Evolutionary conservation across 2,888 invertebrate genomes (phyloP).

Genomic region (Rotaria sp.): DNA sequence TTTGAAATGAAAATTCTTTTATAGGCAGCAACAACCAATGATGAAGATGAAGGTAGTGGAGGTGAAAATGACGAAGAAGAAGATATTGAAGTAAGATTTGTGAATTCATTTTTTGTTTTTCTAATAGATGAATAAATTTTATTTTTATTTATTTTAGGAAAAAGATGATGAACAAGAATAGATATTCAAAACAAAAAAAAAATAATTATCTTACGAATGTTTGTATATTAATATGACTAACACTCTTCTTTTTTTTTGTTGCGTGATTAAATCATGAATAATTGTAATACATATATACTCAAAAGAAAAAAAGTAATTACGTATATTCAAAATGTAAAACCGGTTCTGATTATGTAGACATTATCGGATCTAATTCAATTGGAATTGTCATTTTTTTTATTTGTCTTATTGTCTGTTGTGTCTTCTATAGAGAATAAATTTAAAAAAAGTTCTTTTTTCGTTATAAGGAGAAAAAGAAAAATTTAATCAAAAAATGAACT

Average conservation of each 20-base stretch:
- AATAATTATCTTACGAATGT: background rate
- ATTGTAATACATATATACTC: background rate
- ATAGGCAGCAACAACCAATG: background rate
- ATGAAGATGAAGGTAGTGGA: background rate
- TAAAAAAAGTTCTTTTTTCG: background rate
- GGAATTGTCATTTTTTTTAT: background rate
- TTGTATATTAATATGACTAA: background rate
- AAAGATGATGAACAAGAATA: slow-evolving; percentile 3
- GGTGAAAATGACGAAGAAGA: slow-evolving; percentile 15
- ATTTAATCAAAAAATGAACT: background rate
- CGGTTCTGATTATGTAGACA: background rate
- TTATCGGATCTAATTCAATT: background rate
- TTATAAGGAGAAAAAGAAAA: background rate
- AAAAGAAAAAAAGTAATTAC: too few species aligned
- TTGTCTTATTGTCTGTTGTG: background rate
- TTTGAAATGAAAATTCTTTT: background rate
- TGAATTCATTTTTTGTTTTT: background rate
- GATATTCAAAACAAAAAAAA: background rate
- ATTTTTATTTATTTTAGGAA: background rate
- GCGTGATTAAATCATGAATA: background rate
- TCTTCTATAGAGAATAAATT: background rate
- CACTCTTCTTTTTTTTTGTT: background rate
- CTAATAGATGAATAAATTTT: too few species aligned
- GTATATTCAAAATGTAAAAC: background rate
- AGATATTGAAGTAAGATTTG: background rate